Evolutionary conservation across 2,888 invertebrate genomes (phyloP).

Genomic region (Heterodera filipjevi): DNA sequence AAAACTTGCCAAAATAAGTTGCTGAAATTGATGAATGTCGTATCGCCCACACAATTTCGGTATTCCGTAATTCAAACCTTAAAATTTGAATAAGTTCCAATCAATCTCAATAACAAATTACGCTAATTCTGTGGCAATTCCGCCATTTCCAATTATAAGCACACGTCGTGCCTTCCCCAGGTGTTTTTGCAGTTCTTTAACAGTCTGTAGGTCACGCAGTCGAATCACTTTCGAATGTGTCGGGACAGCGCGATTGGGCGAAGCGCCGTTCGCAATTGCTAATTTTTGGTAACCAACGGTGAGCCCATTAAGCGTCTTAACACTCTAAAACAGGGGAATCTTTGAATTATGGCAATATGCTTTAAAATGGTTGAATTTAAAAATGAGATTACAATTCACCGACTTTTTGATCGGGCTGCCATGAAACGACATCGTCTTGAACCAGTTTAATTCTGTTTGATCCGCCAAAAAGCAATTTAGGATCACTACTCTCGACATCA

Average conservation of each 20-base stretch:
- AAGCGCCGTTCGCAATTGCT: slow-evolving; percentile 88
- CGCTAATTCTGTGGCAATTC: slow-evolving; percentile 94
- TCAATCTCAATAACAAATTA: too few species aligned
- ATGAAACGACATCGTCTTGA: slow-evolving; percentile 44
- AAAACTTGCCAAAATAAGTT: slow-evolving; percentile 80
- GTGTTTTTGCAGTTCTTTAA: slow-evolving; percentile 58
- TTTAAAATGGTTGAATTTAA: background rate
- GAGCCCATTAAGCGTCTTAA: slow-evolving; percentile 59
- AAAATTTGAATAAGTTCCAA: too few species aligned
- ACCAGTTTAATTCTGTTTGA: slow-evolving; percentile 43
- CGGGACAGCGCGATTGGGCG: slow-evolving; percentile 73
- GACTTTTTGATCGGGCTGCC: slow-evolving; percentile 43
- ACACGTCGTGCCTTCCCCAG: slow-evolving; percentile 76
- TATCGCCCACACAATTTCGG: slow-evolving; percentile 89
- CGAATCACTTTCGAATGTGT: slow-evolving; percentile 27
- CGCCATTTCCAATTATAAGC: slow-evolving; percentile 91
- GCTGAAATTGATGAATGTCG: slow-evolving; percentile 89
- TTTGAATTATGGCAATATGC: background rate
- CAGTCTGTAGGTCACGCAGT: slow-evolving; percentile 49
- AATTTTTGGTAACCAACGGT: slow-evolving; percentile 77
- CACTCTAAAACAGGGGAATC: background rate
- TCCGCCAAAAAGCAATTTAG: slow-evolving; percentile 33
- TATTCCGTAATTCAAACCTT: slow-evolving; percentile 79
- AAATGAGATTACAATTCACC: background rate
- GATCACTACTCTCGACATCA: slow-evolving; percentile 38